These are phyloP conservation scores for Eulithis testata DNA, from an alignment of 2,888 invertebrate species.

Conservation along the genomic window DNA sequence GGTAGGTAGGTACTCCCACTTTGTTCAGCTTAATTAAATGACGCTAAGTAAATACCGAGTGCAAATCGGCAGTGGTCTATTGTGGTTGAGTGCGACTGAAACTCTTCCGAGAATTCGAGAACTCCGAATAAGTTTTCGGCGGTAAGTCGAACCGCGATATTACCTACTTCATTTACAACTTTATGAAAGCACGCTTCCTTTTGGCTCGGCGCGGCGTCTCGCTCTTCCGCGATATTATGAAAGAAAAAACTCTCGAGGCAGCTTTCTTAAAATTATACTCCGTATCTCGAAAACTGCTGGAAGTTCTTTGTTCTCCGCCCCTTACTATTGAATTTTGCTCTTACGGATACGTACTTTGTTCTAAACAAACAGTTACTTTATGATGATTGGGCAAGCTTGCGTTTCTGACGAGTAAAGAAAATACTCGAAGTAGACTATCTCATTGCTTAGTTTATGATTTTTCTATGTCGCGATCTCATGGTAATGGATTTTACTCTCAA, in stretches of 20 bases:
- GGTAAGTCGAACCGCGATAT: conserved; percentile 70
- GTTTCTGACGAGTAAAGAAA: not conserved
- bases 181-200: conserved; percentile 70
- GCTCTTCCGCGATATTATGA: conserved; percentile 64
- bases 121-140: conserved; percentile 58
- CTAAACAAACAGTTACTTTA: not conserved
- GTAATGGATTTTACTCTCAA: conserved; percentile 10
- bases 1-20: conserved; percentile 44
- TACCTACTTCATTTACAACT: conserved; percentile 82
- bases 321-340: conserved; percentile 7
- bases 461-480: not conserved
- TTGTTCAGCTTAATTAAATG: conserved; percentile 77
- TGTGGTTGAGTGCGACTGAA: conserved; percentile 50
- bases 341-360: not conserved
- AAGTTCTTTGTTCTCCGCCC: conserved; percentile 21
- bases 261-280: conserved; percentile 67
- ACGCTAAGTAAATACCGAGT: conserved; percentile 69
- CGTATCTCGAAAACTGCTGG: conserved; percentile 53
- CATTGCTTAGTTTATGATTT: not conserved
- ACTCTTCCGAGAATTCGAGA: conserved; percentile 41
- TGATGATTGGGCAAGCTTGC: not conserved
- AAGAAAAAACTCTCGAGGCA: conserved; percentile 62
- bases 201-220: conserved; percentile 55
- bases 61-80: conserved; percentile 62
- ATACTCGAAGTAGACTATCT: not conserved